Base-by-base conservation (phyloP, 2,113 vertebrate genomes). In the Bufo bufo region DNA sequence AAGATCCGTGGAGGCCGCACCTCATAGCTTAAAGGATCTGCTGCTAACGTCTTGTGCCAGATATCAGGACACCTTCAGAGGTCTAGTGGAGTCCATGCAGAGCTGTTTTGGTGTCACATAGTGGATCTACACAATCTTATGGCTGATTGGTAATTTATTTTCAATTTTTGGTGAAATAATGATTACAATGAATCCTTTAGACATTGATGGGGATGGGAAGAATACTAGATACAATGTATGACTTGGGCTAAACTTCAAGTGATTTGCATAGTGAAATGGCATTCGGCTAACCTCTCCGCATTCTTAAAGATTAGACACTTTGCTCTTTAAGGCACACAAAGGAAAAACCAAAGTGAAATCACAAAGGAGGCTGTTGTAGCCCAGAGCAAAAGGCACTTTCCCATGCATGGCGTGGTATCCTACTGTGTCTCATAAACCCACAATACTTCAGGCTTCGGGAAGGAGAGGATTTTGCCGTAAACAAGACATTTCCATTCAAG, bases 371-470 rank as follows among this genome's bases (percentile, higher is more conserved):
- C 72, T 91, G 91, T 47, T 93, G 94, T 89, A 94, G 95, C 95
- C 95, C 91, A 93, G 92, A 95, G 95, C 95, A 93, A 94, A 84
- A 94, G 91, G 90, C 90, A 91, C 91, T 93, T 94, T 89, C 91
- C 91, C 94, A 93, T 92, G 92, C 91, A 85, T 92, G 90, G 91
- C 93, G 90, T 93, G 87, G 91, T 91, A 88, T 91, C 96, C 95
- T 90, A 94, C 94, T 95, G 95, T 94, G 95, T 95, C 93, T 94
- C 92, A 92, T 92, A 94, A 95, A 94, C 93, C 91, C 66, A 0
- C 84, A 0, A n/a, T 86, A 91, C 91, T 89, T 33, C 72, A 91
- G 92, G 89, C 92, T 92, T 90, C 91, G 92, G 93, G 93, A 69
- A 95, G 93, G 90, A 66, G 90, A 92, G 92, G 90, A 91, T 71